These are phyloP conservation scores for Aptenodytes patagonicus DNA, from an alignment of 2,113 vertebrate species.

Conservation along the genomic window DNA sequence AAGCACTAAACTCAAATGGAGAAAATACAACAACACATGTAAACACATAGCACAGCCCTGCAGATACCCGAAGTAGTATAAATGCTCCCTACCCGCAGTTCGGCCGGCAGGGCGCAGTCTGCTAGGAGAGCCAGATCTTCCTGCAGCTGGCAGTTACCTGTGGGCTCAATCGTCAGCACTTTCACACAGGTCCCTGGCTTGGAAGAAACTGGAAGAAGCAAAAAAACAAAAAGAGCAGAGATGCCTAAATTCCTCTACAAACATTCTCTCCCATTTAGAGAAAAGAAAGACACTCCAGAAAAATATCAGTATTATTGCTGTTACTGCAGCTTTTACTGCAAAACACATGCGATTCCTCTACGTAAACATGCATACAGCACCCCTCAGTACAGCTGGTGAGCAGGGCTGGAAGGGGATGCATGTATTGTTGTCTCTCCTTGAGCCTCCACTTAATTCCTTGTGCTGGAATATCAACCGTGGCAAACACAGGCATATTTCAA, in stretches of 20 bases:
- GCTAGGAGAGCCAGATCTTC: conserved; percentile 91
- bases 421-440: accelerated
- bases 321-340: not conserved
- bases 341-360: not conserved
- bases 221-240: conserved; percentile 20
- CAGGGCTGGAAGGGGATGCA: not conserved
- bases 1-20: not conserved
- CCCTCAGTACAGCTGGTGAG: not conserved
- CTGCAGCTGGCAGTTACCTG: conserved; percentile 82
- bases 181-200: conserved; percentile 96
- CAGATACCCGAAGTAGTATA: not conserved
- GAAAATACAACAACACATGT: not conserved
- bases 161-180: conserved; percentile 88
- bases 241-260: conserved; percentile 28
- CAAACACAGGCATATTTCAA: not conserved
- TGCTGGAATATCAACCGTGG: not conserved
- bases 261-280: not conserved
- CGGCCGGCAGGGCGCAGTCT: conserved; percentile 86
- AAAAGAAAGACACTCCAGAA: not conserved
- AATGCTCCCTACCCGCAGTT: conserved; percentile 81
- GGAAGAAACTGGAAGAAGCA: conserved; percentile 83
- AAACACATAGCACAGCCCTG: not conserved
- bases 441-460: not conserved
- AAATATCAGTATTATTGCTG: not conserved
- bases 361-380: not conserved